phyloP scores from a whole-genome alignment of 2,888 invertebrate genomes.

The Sinodicranocentrus sp. region DNA sequence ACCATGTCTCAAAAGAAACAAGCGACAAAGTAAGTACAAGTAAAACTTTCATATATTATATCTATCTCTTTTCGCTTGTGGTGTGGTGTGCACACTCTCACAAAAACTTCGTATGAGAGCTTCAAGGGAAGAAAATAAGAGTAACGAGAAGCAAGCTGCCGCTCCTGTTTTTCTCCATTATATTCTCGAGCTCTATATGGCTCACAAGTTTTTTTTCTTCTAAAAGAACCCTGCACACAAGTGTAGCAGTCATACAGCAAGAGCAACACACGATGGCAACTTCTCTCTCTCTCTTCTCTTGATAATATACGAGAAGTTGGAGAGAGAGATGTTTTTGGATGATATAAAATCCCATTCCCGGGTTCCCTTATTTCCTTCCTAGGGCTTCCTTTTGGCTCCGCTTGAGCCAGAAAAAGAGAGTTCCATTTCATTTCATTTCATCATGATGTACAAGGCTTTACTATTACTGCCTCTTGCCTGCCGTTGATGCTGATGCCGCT shows the following conservation, averaged over 20 bases:
- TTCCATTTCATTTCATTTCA: conserved; percentile 69
- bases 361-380: conserved; percentile 68
- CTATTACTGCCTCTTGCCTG: conserved; percentile 62
- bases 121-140: conserved; percentile 44
- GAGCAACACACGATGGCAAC: conserved; percentile 41
- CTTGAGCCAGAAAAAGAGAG: conserved; percentile 52
- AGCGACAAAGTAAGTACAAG: conserved; percentile 60
- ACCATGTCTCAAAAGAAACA: conserved; percentile 51
- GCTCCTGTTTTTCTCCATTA: conserved; percentile 28
- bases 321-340: conserved; percentile 68
- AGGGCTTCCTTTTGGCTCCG: conserved; percentile 60
- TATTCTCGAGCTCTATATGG: background rate
- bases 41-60: conserved; percentile 52
- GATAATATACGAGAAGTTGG: conserved; percentile 67
- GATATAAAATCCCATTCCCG: conserved; percentile 70
- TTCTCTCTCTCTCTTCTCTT: conserved; percentile 35
- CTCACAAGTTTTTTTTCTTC: background rate
- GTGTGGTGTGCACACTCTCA: conserved; percentile 31
- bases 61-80: conserved; percentile 45
- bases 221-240: conserved; percentile 6
- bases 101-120: conserved; percentile 46
- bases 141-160: conserved; percentile 48
- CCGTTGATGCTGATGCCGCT: conserved; percentile 67
- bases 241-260: conserved; percentile 9
- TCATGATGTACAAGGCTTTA: conserved; percentile 70